Conservation (phyloP, 1,140 invertebrate species). For the Drosophila mayri region DNA sequence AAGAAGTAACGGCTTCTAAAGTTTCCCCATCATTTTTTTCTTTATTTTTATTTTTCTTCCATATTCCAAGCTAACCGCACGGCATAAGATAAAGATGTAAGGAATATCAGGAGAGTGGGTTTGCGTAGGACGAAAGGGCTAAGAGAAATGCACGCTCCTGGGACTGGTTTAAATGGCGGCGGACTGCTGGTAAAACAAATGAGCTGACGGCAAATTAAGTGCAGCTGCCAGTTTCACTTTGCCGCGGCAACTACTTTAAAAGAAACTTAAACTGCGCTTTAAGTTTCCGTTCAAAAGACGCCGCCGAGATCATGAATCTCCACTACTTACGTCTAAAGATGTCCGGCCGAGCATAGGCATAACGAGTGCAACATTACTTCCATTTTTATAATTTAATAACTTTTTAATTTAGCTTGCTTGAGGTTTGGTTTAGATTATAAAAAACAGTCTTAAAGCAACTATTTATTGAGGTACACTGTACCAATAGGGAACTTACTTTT, state of each 20-base stretch:
- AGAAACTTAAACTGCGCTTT: constrained; percentile 64
- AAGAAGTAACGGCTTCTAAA: constrained; percentile 55
- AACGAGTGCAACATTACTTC: not conserved
- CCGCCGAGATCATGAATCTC: constrained; percentile 24
- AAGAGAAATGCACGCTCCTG: constrained; percentile 41
- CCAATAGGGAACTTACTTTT: too few relatives aligned
- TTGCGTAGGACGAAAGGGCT: constrained; percentile 6
- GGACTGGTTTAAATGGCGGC: constrained; percentile 21
- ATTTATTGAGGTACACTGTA: too few relatives aligned
- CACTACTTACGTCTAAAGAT: constrained; percentile 41
- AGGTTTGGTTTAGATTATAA: not conserved
- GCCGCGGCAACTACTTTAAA: constrained; percentile 65
- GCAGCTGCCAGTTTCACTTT: constrained; percentile 76
- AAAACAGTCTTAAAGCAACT: too few relatives aligned
- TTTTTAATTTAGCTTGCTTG: not conserved
- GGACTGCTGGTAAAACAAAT: constrained; percentile 56
- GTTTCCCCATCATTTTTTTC: constrained; percentile 42
- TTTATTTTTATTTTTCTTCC: constrained; percentile 29
- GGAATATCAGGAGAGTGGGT: not conserved
- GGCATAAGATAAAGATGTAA: constrained; percentile 45
- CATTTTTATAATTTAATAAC: not conserved
- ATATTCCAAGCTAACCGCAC: constrained; percentile 43
- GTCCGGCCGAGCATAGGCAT: constrained; percentile 24
- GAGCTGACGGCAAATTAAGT: constrained; percentile 79
- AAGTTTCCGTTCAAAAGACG: constrained; percentile 60